Evolutionary conservation across 2,113 vertebrate genomes (phyloP), one percentile per base, ranked within the genome.

Genomic region (Romanogobio albipinnatus): DNA sequence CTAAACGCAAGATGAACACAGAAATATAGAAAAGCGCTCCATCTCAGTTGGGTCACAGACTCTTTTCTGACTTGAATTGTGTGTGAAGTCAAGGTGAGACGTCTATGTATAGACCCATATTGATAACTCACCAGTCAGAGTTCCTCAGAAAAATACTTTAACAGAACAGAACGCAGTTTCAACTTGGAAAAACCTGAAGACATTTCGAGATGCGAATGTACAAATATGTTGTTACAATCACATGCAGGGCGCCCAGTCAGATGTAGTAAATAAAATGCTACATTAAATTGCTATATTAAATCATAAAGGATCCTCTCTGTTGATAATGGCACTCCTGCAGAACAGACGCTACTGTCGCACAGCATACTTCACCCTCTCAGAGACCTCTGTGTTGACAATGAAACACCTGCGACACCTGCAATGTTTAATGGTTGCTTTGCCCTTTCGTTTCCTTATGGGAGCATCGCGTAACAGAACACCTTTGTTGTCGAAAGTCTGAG

Each of bases 111-210:
- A 77, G 22, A 73, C 26, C 45, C 19, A 71, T 78, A 61, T 78
- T 66, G 62, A 78, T 79, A 36, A 87, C 70, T 87, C 76, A 59
- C 70, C 73, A 82, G 80, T 51, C 47, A 29, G 43, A 70, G 66
- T 39, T 70, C 3, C 62, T 66, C 29, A 19, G 64, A 66, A 66
- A 66, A 19, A 36, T 70, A 58, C 3, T 8, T 19, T 2, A 22
- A 19, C 19, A 58, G 19, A 22, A 58, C 7, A 8, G 49, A 51
- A 51, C 13, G 49, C 13, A 51, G 13, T 1, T n/a, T 22, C 3
- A n/a, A n/a, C 19, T 22, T n/a, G 56, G 19, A 58, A n/a, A 58
- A 58, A n/a, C 8, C n/a, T 22, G 22, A 36, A 68, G 29, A 68
- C 1, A 36, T 9, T 4, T 68, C 33, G 6, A 33, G 29, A 33